Evolutionary conservation across 2,797 vertebrate genomes (phyloP).

Genomic region (Odontamblyopus lacepedii): DNA sequence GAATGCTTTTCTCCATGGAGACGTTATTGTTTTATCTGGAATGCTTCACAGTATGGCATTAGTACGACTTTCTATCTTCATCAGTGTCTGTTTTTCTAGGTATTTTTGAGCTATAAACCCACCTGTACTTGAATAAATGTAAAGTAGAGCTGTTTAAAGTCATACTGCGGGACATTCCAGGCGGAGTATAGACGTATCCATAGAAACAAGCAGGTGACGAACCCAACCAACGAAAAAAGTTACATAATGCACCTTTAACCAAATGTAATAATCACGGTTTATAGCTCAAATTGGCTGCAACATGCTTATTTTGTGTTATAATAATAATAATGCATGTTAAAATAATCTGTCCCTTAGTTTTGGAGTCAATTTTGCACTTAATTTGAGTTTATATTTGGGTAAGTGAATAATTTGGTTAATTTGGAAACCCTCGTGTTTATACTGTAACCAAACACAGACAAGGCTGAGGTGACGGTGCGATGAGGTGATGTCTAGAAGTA

Average conservation of each 20-base stretch:
- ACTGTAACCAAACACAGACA: background rate
- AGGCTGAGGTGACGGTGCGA: constrained; percentile 47
- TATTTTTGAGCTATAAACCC: too few species aligned
- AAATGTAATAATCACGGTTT: constrained; percentile 28
- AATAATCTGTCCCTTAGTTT: background rate
- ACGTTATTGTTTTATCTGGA: too few species aligned
- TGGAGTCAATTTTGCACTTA: background rate
- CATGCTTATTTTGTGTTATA: background rate
- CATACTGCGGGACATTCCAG: too few species aligned
- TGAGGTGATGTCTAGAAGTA: constrained; percentile 76
- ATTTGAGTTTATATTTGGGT: background rate
- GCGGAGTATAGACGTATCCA: too few species aligned
- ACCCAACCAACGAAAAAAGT: too few species aligned
- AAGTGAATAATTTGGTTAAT: constrained; percentile 23
- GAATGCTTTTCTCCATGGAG: too few species aligned
- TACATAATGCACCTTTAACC: background rate
- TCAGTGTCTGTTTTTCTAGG: too few species aligned
- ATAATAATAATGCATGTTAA: background rate
- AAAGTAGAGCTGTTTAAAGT: too few species aligned
- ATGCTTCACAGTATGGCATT: too few species aligned
- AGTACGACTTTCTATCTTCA: too few species aligned
- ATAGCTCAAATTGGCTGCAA: background rate
- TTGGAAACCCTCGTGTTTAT: constrained; percentile 5
- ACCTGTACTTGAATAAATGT: too few species aligned
- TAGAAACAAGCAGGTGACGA: too few species aligned